A percentile compares a stretch with the other conserved stretches of the same genome.
phyloP scores from a whole-genome alignment of 2,888 invertebrate species.

The Eremobia ochroleuca region DNA sequence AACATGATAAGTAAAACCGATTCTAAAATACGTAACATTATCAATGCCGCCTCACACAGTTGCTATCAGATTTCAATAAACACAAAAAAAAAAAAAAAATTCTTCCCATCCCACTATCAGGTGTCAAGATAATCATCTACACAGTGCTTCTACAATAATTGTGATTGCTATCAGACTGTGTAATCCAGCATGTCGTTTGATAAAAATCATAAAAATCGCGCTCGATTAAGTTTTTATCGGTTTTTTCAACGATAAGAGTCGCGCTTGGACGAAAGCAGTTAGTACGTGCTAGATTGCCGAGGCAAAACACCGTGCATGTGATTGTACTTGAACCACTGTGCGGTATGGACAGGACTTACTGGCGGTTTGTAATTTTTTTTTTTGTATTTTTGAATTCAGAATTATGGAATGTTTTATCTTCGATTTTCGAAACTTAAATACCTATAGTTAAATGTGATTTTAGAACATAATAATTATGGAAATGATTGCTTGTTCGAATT shows the following conservation, averaged over 20 bases:
- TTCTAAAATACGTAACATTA: slow-evolving; percentile 5
- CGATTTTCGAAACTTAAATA: background rate
- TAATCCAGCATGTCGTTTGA: slow-evolving; percentile 89
- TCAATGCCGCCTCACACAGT: slow-evolving; percentile 6
- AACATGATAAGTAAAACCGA: slow-evolving; percentile 13
- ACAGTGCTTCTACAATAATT: slow-evolving; percentile 77
- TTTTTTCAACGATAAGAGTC: slow-evolving; percentile 70
- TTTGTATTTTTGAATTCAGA: slow-evolving; percentile 19
- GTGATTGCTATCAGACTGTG: slow-evolving; percentile 86
- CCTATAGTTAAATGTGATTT: background rate
- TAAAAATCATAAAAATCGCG: slow-evolving; percentile 89
- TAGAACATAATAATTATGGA: background rate
- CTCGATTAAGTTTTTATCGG: slow-evolving; percentile 82
- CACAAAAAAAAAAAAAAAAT: slow-evolving; percentile 44
- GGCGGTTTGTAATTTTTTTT: slow-evolving; percentile 56
- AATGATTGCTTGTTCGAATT: background rate
- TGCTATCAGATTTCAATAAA: slow-evolving; percentile 53
- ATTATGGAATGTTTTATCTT: background rate
- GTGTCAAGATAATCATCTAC: slow-evolving; percentile 72
- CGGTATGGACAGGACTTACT: slow-evolving; percentile 43
- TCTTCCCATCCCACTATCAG: slow-evolving; percentile 60
- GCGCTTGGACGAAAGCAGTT: slow-evolving; percentile 68
- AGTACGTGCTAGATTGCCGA: slow-evolving; percentile 68
- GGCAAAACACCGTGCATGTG: slow-evolving; percentile 59
- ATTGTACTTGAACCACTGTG: slow-evolving; percentile 45